Base-by-base conservation (phyloP, 2,888 invertebrate genomes). In the Trichopria drosophilae region DNA sequence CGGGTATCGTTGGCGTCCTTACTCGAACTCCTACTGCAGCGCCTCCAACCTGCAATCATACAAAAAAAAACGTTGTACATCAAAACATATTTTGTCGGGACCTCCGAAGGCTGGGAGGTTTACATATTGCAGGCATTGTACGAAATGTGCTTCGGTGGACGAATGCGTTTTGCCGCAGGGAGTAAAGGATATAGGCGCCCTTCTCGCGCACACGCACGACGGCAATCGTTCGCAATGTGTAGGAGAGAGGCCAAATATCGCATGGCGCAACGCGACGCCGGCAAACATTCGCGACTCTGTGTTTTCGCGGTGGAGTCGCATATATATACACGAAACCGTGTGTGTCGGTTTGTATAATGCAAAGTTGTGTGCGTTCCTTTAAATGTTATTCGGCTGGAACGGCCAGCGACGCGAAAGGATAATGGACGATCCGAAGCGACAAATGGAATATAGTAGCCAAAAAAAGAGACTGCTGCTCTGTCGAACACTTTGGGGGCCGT, bases 401-500 rank as follows among this genome's bases (percentile, higher is more conserved):
- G 59, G 51, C 37, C 62, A 61, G 51, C 62, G 62, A 66, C 52
- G 63, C 61, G 62, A 63, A 64, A 63, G 63, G 59, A 65, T 64
- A 67, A 67, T 65, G 61, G 61, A 63, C 62, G 57, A 62, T 61
- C 48, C 57, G 53, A 53, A 40, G 59, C 57, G 60, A 62, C 61
- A 60, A 64, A 62, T 61, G 62, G 55, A 62, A 66, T 64, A 64
- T 47, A 54, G 52, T 49, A 55, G 51, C 55, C 13, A 10, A 46
- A 51, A 58, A 47, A 48, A 37, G 31, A 50, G 36, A 48, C 49
- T 53, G 49, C 50, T 52, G 49, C 52, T 51, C 55, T 48, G 54
- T 23, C 55, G 55, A 51, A 51, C 53, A 45, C 53, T 51, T 53
- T 51, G 40, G 55, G 39, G 28, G 28, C 24, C 19, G 39, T 28